Evolutionary conservation across 2,888 invertebrate species (phyloP).

Genomic region (Drosophila seclusa): DNA sequence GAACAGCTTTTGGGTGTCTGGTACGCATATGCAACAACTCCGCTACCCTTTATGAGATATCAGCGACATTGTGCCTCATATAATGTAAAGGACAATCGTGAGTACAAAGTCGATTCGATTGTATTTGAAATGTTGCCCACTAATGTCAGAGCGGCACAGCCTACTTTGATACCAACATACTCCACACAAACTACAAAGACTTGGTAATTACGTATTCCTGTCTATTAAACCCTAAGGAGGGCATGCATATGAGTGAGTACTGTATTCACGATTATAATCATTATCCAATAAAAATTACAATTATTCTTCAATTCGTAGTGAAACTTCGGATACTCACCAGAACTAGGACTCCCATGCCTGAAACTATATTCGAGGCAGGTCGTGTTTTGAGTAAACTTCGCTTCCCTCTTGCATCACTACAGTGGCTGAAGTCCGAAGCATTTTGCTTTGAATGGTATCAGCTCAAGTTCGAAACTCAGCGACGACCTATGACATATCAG

Average conservation of each 20-base stretch:
- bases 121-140: not conserved
- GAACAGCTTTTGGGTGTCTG: conserved; percentile 57
- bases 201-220: conserved; percentile 52
- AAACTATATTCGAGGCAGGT: not conserved
- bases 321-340: conserved; percentile 57
- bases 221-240: not conserved
- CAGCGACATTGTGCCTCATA: conserved; percentile 49
- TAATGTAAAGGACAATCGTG: conserved; percentile 46
- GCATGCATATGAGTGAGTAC: conserved; percentile 22
- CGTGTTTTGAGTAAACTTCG: not conserved
- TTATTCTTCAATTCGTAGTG: conserved; percentile 21
- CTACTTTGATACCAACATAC: conserved; percentile 41
- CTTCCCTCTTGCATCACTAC: conserved; percentile 8
- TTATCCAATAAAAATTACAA: not conserved
- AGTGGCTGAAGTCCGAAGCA: conserved; percentile 34
- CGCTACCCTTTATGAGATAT: conserved; percentile 21
- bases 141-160: conserved; percentile 15
- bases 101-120: conserved; percentile 21
- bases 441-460: conserved; percentile 69
- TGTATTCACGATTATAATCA: not conserved
- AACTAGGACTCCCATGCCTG: conserved; percentile 32
- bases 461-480: conserved; percentile 32
- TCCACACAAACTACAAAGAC: conserved; percentile 39
- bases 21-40: conserved; percentile 61
- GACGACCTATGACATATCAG: conserved; percentile 20